Evolutionary conservation across 1,140 invertebrate genomes (phyloP), one percentile per base, ranked within the genome.

Genomic region (Coboldia fuscipes): DNA sequence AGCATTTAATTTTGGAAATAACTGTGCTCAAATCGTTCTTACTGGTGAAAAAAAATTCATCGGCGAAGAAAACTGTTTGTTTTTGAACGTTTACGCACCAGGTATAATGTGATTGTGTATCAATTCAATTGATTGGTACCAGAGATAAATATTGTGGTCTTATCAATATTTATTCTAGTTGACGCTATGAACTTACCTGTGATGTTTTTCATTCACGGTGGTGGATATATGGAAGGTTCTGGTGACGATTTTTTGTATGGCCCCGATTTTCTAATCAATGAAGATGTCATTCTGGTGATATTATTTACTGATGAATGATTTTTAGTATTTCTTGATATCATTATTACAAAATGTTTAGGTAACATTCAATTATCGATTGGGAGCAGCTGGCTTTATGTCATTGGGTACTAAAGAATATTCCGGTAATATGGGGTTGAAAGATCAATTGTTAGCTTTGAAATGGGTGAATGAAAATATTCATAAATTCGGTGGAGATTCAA

Each of bases 311-410:
- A n/a, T n/a, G n/a, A n/a, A n/a, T n/a, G n/a, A n/a, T n/a, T n/a
- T n/a, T n/a, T n/a, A n/a, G n/a, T n/a, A n/a, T n/a, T n/a, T n/a
- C n/a, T n/a, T n/a, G n/a, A n/a, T n/a, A n/a, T n/a, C n/a, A n/a
- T n/a, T n/a, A n/a, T n/a, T n/a, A 38, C 62, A 65, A 18, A 43
- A 68, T 5, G 56, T 78, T 16, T 32, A 79, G 4, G 70, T 79
- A 2, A 72, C 71, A 3, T 51, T 75, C 2, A 78, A 78, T 45
- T 77, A 67, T 39, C 57, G 75, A 37, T 44, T 73, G 9, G 72
- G 72, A 36, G 52, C 58, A 12, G 51, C 72, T 17, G 71, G 70
- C 34, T 72, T 65, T 42, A 40, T 72, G 6, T 63, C 61, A 39
- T 60, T 63, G 2, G 61, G 60, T 9, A 58, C 64, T 28, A 37